Evolutionary conservation across 2,797 vertebrate genomes (phyloP).

Genomic region (Eulemur mongoz): DNA sequence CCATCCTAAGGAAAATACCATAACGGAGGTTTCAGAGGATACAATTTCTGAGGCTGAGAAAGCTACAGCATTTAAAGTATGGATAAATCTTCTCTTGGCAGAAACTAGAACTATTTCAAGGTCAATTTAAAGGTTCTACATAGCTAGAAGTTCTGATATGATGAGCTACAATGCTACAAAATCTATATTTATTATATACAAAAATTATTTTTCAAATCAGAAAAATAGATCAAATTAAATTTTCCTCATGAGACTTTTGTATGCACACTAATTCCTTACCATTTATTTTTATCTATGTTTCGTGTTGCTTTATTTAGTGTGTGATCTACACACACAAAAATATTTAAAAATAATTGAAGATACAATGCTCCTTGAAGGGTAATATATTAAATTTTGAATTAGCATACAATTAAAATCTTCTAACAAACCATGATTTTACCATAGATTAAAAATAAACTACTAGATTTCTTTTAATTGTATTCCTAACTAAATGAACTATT

Average conservation of each 20-base stretch:
- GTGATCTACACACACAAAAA: neutral
- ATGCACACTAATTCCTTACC: neutral
- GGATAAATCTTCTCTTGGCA: slow-evolving; percentile 31
- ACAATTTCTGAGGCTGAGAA: slow-evolving; percentile 10
- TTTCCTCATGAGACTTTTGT: neutral
- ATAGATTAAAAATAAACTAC: neutral
- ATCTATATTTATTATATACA: neutral
- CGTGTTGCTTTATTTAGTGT: neutral
- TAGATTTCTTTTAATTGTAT: neutral
- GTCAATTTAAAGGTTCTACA: neutral
- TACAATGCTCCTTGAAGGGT: neutral
- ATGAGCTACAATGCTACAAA: neutral
- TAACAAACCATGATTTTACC: neutral
- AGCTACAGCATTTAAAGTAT: neutral
- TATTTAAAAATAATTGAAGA: neutral
- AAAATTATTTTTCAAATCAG: slow-evolving; percentile 28
- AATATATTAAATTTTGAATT: neutral
- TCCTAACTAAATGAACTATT: neutral
- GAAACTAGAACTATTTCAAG: neutral
- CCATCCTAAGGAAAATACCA: neutral
- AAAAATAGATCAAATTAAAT: slow-evolving; percentile 6
- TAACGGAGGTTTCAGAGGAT: neutral
- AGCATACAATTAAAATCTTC: neutral
- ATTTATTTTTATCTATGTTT: neutral
- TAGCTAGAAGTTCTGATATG: slow-evolving; percentile 16